A percentile compares a stretch with the other conserved stretches of the same genome.
phyloP scores from a whole-genome alignment of 2,797 vertebrate genomes.

The Enteromius radiatus region DNA sequence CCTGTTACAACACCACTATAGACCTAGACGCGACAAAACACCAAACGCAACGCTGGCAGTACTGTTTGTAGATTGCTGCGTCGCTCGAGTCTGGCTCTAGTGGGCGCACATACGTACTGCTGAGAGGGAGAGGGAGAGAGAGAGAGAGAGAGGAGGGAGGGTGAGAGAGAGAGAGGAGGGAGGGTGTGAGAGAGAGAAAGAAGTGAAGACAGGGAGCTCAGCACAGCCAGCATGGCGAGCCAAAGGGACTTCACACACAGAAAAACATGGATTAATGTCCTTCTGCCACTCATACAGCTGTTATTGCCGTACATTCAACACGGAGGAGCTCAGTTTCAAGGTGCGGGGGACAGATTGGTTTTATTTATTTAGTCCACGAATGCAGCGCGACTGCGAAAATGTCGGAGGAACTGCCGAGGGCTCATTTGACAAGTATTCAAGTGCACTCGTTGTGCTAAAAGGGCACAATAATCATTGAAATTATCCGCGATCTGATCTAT shows the following conservation, averaged over 20 bases:
- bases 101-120: conserved; percentile 24
- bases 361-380: conserved; percentile 19
- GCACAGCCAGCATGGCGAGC: conserved; percentile 89
- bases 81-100: conserved; percentile 32
- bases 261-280: conserved; percentile 89
- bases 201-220: conserved; percentile 70
- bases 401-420: conserved; percentile 56
- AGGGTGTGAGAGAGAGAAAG: conserved; percentile 46
- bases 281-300: conserved; percentile 89
- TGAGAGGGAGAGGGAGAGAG: conserved; percentile 4
- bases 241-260: conserved; percentile 85
- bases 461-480: not conserved
- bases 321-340: conserved; percentile 90
- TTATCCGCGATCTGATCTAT: not conserved
- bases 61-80: not conserved
- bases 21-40: not conserved
- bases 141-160: conserved; percentile 53
- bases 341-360: conserved; percentile 66
- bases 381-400: conserved; percentile 41
- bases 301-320: conserved; percentile 85
- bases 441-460: conserved; percentile 44
- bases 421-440: conserved; percentile 65
- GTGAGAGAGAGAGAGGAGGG: conserved; percentile 49
- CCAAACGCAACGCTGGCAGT: not conserved
- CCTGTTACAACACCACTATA: too few species aligned